Base-by-base conservation (phyloP, 2,113 vertebrate genomes). In the Noturus placidus region DNA sequence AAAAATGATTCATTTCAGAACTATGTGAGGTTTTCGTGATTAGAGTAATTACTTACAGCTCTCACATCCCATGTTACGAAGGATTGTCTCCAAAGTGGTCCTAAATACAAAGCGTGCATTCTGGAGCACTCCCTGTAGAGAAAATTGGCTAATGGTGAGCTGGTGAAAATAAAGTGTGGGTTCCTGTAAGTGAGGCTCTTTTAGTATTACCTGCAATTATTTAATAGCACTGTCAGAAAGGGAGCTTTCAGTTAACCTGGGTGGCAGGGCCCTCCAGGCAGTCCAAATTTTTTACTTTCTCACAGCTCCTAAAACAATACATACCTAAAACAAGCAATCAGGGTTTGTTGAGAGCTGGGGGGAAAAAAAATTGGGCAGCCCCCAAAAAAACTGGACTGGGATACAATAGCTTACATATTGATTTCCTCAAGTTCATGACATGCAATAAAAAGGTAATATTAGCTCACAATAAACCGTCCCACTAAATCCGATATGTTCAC, bases 61-160 rank as follows among this genome's bases (percentile, higher is more conserved):
- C 86, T 97, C 95, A 89, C 98, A 99, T 92, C 98, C 98, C 94
- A 98, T 98, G 92, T 99, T 99, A 93, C 97, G 96, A 87, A 99
- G 94, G 81, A 99, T 96, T 76, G 96, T 95, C 91, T 99, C 96
- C 86, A 98, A 92, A 76, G 96, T 96, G 74, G 97, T 98, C 91
- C 97, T 97, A 92, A 99, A 99, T 56, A 99, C 97, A 92, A 99
- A 99, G 57, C 96, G 96, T 91, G 99, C 96, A 72, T 99, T 99
- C 95, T 99, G 98, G 89, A 99, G 96, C 84, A 97, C 96, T 92
- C 98, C 98, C 98, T 99, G 94, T 79, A 91, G 93, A 81, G 38
- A 90, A 67, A 90, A 38, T 59, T 82, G 8, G 20, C 67, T 4
- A 56, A 85, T 35, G 86, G 81, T 80, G 30, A 81, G 57, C 33